Conservation (phyloP, 2,113 vertebrate species). For the Microcebus lehilahytsara region DNA sequence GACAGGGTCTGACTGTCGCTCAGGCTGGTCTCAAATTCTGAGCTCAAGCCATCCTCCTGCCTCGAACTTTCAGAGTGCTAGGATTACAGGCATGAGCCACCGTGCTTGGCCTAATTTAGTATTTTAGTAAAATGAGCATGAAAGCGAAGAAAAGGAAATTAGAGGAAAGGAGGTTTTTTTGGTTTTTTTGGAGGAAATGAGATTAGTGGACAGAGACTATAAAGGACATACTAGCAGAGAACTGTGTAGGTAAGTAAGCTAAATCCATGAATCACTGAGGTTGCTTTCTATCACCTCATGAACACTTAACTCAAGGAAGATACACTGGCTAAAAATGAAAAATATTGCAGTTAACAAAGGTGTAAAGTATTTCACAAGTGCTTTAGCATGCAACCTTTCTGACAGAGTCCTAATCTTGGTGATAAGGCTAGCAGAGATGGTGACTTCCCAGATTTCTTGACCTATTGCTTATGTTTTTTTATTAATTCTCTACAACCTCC, state of each 20-base stretch:
- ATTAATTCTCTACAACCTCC: not conserved
- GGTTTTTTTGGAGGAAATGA: not conserved
- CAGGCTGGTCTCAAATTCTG: no score
- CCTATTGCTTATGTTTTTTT: not conserved
- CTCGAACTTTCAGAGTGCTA: no score
- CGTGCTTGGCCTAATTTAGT: not conserved
- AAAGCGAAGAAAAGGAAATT: not conserved
- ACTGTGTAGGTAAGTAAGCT: not conserved
- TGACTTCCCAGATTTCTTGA: not conserved
- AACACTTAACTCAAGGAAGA: not conserved
- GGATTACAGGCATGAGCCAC: no score
- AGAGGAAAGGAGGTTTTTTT: not conserved
- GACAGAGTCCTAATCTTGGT: not conserved
- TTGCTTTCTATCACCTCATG: not conserved
- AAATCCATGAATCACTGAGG: not conserved
- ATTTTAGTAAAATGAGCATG: not conserved
- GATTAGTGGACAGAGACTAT: not conserved
- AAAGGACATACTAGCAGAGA: not conserved
- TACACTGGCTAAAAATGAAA: not conserved
- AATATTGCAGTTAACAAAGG: not conserved
- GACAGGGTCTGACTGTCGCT: no score
- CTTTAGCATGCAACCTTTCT: not conserved
- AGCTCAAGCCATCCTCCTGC: no score
- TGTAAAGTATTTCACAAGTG: not conserved
- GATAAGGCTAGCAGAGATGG: not conserved